Conservation (phyloP, 2,888 invertebrate species). For the Noctua comes region DNA sequence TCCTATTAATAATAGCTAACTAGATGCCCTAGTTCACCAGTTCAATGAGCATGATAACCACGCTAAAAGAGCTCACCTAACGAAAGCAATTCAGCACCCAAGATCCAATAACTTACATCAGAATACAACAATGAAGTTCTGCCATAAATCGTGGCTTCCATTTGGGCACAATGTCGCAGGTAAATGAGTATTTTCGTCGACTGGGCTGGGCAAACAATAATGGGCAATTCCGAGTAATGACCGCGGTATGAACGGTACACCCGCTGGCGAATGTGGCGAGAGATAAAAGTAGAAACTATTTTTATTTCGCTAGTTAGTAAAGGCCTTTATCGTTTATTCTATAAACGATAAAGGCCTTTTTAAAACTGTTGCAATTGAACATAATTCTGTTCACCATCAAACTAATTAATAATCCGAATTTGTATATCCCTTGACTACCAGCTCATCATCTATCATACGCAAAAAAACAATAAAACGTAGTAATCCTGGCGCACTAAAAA, state of each 20-base stretch:
- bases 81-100: conserved; percentile 1
- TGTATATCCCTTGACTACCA: not conserved
- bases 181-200: conserved; percentile 80
- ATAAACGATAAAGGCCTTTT: not conserved
- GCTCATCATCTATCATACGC: not conserved
- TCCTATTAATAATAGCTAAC: not conserved
- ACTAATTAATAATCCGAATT: not conserved
- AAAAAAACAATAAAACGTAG: not conserved
- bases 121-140: conserved; percentile 43
- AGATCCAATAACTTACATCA: conserved; percentile 31
- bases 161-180: conserved; percentile 74
- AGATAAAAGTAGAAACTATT: not conserved
- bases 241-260: conserved; percentile 73
- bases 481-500: not conserved
- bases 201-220: conserved; percentile 85
- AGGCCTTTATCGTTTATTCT: too few relatives aligned
- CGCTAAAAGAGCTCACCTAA: conserved; percentile 4
- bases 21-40: not conserved
- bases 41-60: not conserved
- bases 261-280: conserved; percentile 49
- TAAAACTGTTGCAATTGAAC: not conserved
- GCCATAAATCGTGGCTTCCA: conserved; percentile 59
- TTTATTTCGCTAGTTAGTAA: not conserved
- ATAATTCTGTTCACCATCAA: not conserved
- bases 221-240: conserved; percentile 83